A percentile compares a stretch with the other conserved stretches of the same genome.
These are phyloP conservation scores for Tolypeutes matacus DNA, from an alignment of 2,797 vertebrate genomes.

Conservation along the genomic window DNA sequence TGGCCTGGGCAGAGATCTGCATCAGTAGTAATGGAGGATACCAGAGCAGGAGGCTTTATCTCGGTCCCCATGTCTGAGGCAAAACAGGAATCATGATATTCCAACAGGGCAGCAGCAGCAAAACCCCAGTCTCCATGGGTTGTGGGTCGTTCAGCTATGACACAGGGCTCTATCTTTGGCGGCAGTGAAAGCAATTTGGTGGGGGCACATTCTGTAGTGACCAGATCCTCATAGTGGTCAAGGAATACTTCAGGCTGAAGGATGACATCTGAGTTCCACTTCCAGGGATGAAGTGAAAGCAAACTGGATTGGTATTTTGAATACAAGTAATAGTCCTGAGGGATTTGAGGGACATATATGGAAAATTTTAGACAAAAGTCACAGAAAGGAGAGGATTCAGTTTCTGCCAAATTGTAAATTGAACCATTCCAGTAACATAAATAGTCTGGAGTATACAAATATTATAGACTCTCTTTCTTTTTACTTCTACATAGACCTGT, in stretches of 20 bases:
- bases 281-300: neutral
- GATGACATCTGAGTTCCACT: neutral
- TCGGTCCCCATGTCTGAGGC: neutral
- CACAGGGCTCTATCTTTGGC: neutral
- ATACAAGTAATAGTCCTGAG: neutral
- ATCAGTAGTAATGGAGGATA: neutral
- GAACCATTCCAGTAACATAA: neutral
- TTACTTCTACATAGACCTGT: neutral
- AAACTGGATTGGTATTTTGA: neutral
- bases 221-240: neutral
- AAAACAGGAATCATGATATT: neutral
- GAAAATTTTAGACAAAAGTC: slow-evolving; percentile 15
- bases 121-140: neutral
- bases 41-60: neutral
- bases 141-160: neutral
- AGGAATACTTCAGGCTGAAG: neutral
- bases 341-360: neutral
- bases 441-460: neutral
- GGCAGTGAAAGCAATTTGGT: neutral
- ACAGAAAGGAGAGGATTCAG: neutral
- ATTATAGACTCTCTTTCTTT: neutral
- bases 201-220: neutral
- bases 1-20: neutral
- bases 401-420: neutral
- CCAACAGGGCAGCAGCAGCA: neutral